Evolutionary conservation across 2,888 invertebrate species (phyloP).

Genomic region (Congeria kusceri): DNA sequence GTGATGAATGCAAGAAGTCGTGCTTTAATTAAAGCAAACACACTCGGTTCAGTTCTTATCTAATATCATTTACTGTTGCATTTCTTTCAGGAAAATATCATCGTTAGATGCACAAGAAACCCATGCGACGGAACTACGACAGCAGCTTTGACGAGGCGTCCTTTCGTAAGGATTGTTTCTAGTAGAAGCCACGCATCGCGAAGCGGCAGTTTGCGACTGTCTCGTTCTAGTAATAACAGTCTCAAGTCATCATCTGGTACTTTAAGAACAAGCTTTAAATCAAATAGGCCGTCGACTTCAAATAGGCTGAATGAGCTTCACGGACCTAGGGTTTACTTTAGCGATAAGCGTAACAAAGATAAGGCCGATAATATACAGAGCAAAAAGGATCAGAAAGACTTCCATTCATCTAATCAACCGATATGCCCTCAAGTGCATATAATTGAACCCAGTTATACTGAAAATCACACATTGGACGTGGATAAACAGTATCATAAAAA

Average conservation of each 20-base stretch:
- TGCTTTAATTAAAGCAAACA: too few relatives aligned
- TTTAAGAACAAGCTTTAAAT: constrained; percentile 44
- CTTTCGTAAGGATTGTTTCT: constrained; percentile 62
- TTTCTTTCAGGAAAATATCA: constrained; percentile 62
- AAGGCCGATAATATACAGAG: constrained; percentile 1
- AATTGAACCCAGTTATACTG: constrained; percentile 36
- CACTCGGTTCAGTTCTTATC: too few relatives aligned
- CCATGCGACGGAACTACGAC: constrained; percentile 39
- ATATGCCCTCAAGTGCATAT: constrained; percentile 46
- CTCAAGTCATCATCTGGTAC: constrained; percentile 66
- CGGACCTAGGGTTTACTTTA: constrained; percentile 21
- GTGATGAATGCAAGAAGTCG: too few relatives aligned
- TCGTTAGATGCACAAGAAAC: constrained; percentile 61
- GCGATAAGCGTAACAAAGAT: constrained; percentile 19
- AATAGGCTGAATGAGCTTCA: constrained; percentile 31
- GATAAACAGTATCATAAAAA: constrained; percentile 53
- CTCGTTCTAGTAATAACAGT: constrained; percentile 72
- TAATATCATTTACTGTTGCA: too few relatives aligned
- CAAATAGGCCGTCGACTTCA: constrained; percentile 29
- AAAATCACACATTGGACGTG: constrained; percentile 17
- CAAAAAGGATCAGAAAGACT: constrained; percentile 24
- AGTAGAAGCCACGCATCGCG: constrained; percentile 49
- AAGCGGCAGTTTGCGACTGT: constrained; percentile 50
- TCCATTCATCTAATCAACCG: not conserved
- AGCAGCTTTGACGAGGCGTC: constrained; percentile 56